Evolutionary conservation across 1,140 invertebrate genomes (phyloP).

Genomic region (Aphaenogaster ashmeadi): DNA sequence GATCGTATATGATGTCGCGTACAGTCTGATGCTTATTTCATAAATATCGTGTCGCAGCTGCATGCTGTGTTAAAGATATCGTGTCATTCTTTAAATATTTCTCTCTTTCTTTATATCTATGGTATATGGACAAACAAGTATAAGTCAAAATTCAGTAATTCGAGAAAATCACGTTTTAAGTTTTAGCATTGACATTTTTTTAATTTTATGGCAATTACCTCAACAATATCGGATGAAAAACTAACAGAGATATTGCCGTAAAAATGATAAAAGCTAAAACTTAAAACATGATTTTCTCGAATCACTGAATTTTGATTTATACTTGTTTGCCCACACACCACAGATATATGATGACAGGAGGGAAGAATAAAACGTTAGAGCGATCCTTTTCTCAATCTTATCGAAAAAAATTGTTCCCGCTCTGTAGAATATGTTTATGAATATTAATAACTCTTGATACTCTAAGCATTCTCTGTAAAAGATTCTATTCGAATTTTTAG

Average conservation of each 20-base stretch:
- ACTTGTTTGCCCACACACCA: too few species aligned
- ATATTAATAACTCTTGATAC: not conserved
- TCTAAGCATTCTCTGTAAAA: not conserved
- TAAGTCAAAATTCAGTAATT: too few species aligned
- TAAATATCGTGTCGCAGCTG: not conserved
- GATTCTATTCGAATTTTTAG: not conserved
- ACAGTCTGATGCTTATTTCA: slow-evolving; percentile 61
- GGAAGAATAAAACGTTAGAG: not conserved
- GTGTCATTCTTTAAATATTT: not conserved
- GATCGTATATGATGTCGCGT: slow-evolving; percentile 61
- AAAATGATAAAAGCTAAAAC: too few species aligned
- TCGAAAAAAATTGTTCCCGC: not conserved
- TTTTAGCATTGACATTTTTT: too few species aligned
- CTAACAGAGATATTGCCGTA: too few species aligned
- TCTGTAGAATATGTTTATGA: not conserved
- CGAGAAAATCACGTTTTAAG: too few species aligned
- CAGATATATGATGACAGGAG: not conserved
- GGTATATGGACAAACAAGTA: too few species aligned
- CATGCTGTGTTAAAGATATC: not conserved
- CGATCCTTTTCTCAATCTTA: not conserved
- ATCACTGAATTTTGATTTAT: too few species aligned
- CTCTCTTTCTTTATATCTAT: not conserved
- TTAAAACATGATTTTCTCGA: too few species aligned
- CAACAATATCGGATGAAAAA: too few species aligned
- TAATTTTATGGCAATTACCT: too few species aligned